Base-by-base conservation (phyloP, 2,797 vertebrate species). In the Phalloptychus januarius region DNA sequence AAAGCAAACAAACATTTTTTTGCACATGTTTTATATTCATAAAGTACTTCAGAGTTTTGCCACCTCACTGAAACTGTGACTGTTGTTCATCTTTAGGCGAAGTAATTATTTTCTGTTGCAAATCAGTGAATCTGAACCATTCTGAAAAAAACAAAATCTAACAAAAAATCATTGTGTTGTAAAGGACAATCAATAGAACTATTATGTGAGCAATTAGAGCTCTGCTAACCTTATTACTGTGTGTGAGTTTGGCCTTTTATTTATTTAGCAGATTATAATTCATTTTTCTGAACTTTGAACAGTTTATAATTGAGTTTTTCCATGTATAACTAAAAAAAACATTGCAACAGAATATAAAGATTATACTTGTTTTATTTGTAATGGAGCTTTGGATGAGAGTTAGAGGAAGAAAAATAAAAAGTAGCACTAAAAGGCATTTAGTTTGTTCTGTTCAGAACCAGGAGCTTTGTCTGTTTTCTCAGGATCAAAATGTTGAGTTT, bases 21-120 rank as follows among this genome's bases (percentile, higher is more conserved):
- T 63, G 7, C 25, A 38, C 31, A 25, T 23, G 18, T 25, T 67
- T 38, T 40, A 40, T 40, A 67, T 67, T 40, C 36, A 38, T 40
- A 67, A 67, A 12, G 20, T 38, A 40, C 33, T 40, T 20, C 20
- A 38, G 16, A 38, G 33, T 23, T 67, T 67, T 40, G 18, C 18
- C 33, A 67, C 63, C 31, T 40, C 33, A 40, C 8, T 40, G 7
- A 38, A 67, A 38, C 63, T 38, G 63, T 67, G 63, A 67, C 20
- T 38, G 61, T 33, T n/a, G 13, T 65, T 67, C 36, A 38, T 67
- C 33, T 40, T 38, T 11, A 11, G 36, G 63, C 36, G 2, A 67
- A 38, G 20, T 67, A 38, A 67, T 23, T 67, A 67, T 67, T 67
- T 67, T 67, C 20, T 67, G 63, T 23, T 63, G 61, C 61, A 63